Evolutionary conservation across 2,113 vertebrate species (phyloP).

Genomic region (Pelvicachromis taeniatus): DNA sequence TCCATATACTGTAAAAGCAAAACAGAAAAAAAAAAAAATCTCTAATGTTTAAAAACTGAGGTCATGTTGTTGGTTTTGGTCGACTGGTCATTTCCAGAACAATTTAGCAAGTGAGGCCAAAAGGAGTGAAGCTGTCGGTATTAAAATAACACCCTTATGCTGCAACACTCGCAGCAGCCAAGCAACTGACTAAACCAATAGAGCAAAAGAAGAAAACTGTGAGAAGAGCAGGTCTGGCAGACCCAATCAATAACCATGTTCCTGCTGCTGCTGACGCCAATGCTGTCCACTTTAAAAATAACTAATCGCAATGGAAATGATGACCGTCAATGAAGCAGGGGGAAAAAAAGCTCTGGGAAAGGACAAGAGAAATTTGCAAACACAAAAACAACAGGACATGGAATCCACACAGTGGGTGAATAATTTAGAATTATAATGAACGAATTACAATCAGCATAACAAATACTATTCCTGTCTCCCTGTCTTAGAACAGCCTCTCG

Average conservation of each 20-base stretch:
- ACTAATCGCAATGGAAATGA: conserved; percentile 46
- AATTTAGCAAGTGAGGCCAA: neutral
- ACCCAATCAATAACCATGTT: conserved; percentile 23
- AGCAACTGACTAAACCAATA: conserved; percentile 27
- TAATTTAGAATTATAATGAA: conserved; percentile 10
- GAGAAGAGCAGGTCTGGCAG: neutral
- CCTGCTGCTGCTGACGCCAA: conserved; percentile 6
- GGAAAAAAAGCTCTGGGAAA: conserved; percentile 1
- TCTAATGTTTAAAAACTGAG: neutral
- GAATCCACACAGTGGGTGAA: conserved; percentile 8
- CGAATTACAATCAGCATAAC: conserved; percentile 26
- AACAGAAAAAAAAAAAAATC: neutral
- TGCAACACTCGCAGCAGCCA: neutral
- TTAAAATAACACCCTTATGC: neutral
- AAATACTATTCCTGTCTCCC: conserved; percentile 1
- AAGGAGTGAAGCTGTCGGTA: neutral
- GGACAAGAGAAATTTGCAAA: conserved; percentile 11
- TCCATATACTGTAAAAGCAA: neutral
- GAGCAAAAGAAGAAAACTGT: neutral
- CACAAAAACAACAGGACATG: neutral
- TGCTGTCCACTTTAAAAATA: conserved; percentile 30
- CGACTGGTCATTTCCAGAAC: neutral
- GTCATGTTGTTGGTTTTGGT: neutral
- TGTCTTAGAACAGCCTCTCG: neutral
- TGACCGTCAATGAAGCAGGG: conserved; percentile 12